phyloP scores from a whole-genome alignment of 2,797 vertebrate genomes.

The Falco rusticolus region DNA sequence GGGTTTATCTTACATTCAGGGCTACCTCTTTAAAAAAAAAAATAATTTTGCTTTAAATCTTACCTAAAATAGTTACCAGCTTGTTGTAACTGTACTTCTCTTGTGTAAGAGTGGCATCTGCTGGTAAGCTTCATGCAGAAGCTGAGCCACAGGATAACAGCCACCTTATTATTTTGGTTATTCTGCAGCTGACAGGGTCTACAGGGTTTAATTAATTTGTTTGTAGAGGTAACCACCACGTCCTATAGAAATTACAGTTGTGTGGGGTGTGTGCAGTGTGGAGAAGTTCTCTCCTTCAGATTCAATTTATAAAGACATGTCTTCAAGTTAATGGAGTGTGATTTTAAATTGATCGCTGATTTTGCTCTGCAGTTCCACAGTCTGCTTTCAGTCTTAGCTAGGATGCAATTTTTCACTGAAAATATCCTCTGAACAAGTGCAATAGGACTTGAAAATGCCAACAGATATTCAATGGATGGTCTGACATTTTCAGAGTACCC shows the following conservation, averaged over 20 bases:
- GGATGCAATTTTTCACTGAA: background rate
- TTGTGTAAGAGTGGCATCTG: conserved; percentile 15
- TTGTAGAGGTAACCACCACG: background rate
- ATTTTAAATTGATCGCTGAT: background rate
- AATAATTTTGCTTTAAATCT: background rate
- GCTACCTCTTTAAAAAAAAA: background rate
- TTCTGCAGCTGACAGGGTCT: background rate
- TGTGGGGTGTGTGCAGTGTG: background rate
- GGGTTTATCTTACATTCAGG: background rate
- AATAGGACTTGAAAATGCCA: conserved; percentile 15
- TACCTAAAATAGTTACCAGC: background rate
- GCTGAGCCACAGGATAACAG: background rate
- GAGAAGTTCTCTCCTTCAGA: background rate
- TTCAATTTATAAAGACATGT: background rate
- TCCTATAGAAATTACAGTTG: background rate
- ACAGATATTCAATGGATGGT: background rate
- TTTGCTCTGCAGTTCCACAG: background rate
- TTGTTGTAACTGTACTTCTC: background rate
- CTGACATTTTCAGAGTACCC: background rate
- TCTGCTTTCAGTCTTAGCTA: background rate
- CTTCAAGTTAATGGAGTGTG: background rate
- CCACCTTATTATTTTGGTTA: background rate
- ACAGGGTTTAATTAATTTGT: background rate
- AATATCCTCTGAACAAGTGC: background rate
- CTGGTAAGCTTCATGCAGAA: background rate